Percentiles rank a stretch among this genome's conserved stretches.
These are phyloP conservation scores for Trichomycterus rosablanca DNA, from an alignment of 2,113 vertebrate species.

Conservation along the genomic window DNA sequence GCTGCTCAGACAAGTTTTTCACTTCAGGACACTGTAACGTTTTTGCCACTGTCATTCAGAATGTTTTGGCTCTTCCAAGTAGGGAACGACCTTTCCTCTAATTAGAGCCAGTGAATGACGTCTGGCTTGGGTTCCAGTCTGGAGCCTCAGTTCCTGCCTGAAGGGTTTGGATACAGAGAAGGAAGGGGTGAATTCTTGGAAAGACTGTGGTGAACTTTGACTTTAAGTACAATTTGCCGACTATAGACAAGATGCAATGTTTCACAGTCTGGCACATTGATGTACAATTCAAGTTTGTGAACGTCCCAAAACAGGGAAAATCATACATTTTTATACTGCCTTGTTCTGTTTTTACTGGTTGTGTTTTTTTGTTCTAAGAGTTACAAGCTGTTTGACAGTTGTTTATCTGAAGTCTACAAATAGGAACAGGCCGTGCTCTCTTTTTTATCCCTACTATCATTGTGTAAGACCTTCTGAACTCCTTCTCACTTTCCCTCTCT, in stretches of 20 bases:
- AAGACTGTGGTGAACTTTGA: slow-evolving; percentile 14
- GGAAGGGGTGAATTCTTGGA: slow-evolving; percentile 21
- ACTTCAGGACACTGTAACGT: not conserved
- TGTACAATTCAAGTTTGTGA: not conserved
- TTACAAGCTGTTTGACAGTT: slow-evolving; percentile 14
- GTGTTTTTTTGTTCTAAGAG: not conserved
- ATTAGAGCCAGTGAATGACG: slow-evolving; percentile 35
- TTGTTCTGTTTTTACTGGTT: not conserved
- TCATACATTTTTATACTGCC: too few relatives aligned
- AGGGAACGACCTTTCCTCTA: slow-evolving; percentile 38
- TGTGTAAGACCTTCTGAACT: too few relatives aligned
- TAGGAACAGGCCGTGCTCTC: slow-evolving; percentile 44
- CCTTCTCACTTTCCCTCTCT: too few relatives aligned
- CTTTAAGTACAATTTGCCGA: not conserved
- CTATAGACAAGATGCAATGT: not conserved
- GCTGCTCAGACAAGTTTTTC: not conserved
- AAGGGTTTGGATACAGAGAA: not conserved
- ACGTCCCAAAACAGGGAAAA: not conserved
- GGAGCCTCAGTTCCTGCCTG: slow-evolving; percentile 24
- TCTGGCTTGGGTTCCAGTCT: slow-evolving; percentile 5
- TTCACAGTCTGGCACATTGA: not conserved
- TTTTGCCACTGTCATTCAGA: slow-evolving; percentile 28
- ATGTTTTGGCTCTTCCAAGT: slow-evolving; percentile 25
- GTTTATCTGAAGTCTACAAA: slow-evolving; percentile 6
- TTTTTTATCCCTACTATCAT: too few relatives aligned